A percentile compares a stretch with the other conserved stretches of the same genome.
These are phyloP conservation scores for Nemurella pictetii DNA, from an alignment of 2,888 invertebrate species.

Conservation along the genomic window DNA sequence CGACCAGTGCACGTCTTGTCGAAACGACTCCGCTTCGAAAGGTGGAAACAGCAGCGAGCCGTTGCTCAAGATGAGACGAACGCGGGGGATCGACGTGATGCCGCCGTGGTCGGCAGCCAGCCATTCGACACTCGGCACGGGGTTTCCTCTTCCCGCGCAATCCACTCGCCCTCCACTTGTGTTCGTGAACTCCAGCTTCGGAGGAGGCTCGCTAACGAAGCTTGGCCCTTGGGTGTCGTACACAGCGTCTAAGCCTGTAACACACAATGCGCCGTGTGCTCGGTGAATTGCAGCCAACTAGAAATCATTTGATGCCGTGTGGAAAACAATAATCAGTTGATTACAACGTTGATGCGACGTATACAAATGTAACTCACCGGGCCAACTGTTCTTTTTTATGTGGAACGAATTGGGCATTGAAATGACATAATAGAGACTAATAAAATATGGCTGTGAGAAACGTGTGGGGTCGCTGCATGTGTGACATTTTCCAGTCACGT, in stretches of 20 bases:
- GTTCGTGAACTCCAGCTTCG: conserved; percentile 60
- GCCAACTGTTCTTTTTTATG: background rate
- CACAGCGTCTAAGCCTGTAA: conserved; percentile 50
- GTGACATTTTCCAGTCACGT: background rate
- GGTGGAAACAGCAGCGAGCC: conserved; percentile 60
- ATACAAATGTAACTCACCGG: background rate
- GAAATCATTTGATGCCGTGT: background rate
- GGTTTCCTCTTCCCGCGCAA: conserved; percentile 59
- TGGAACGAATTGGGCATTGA: background rate
- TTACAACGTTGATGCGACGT: background rate
- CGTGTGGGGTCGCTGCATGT: too few species aligned
- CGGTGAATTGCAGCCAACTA: background rate
- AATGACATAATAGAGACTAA: background rate
- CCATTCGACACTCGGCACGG: conserved; percentile 60
- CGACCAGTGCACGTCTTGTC: conserved; percentile 62
- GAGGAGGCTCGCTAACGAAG: conserved; percentile 58
- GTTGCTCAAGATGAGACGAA: conserved; percentile 55
- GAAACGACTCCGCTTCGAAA: conserved; percentile 60
- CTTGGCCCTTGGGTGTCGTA: conserved; percentile 61
- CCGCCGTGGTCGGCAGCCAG: conserved; percentile 57
- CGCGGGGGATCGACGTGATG: conserved; percentile 55
- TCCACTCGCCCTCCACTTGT: conserved; percentile 58
- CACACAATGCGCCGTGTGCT: too few species aligned
- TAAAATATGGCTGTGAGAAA: too few species aligned
- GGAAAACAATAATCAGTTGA: background rate